Conservation (phyloP, 2,113 vertebrate species). For the Percopsis transmontana region DNA sequence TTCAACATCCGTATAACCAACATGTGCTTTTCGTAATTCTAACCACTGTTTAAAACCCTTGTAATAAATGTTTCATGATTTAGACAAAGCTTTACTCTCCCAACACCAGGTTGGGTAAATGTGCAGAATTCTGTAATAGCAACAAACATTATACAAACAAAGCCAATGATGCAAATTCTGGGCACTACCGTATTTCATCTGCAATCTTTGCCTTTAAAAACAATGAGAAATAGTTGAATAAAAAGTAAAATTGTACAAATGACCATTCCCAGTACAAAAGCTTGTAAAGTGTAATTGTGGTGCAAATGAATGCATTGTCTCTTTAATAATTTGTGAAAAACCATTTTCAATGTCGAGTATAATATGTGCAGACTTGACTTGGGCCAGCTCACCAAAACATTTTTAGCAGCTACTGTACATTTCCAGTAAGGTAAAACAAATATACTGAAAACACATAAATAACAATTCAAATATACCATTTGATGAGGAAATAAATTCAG, state of each 20-base stretch:
- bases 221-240: conserved; percentile 82
- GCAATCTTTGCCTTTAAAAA: conserved; percentile 73
- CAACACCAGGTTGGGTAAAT: conserved; percentile 73
- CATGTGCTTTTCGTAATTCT: conserved; percentile 60
- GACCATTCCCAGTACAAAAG: conserved; percentile 82
- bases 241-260: conserved; percentile 83
- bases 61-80: conserved; percentile 64
- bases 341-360: conserved; percentile 55
- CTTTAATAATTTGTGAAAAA: conserved; percentile 49
- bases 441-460: conserved; percentile 66
- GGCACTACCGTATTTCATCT: conserved; percentile 65
- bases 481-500: conserved; percentile 28
- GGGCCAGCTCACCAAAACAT: conserved; percentile 68
- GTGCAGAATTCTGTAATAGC: conserved; percentile 68
- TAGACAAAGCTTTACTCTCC: conserved; percentile 60
- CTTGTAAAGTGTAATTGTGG: conserved; percentile 82
- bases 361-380: conserved; percentile 65
- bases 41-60: conserved; percentile 55
- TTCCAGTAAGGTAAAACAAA: conserved; percentile 73
- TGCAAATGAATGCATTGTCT: conserved; percentile 72
- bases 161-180: conserved; percentile 75
- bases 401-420: conserved; percentile 91
- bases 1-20: conserved; percentile 45
- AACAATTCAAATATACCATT: conserved; percentile 69
- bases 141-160: conserved; percentile 56